Evolutionary conservation across 35 echinoderm and acorn worm genomes (phyloP), one percentile per base, ranked within the genome.

Genomic region (Ophioderma brevispina): DNA sequence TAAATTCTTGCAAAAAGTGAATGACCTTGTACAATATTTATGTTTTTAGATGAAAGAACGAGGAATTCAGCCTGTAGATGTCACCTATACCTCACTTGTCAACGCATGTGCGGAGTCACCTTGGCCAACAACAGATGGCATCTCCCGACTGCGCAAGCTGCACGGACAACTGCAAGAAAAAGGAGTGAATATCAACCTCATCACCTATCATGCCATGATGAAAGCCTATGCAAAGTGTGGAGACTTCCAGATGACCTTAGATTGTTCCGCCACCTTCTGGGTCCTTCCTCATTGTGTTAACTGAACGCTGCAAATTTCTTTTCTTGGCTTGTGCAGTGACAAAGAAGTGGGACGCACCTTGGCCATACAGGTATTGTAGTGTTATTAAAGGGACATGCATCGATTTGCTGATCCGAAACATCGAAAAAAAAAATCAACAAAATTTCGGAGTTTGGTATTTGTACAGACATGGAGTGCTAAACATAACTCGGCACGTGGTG

Each of bases 191-290:
- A 88, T 98, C 0, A 98, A 98, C 81, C 89, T 91, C 36, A 94
- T 99, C 37, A 99, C 93, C 37, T 84, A 95, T 42, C 97, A 92
- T 77, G 82, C 97, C 13, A 90, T 99, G 90, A 99, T 99, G 41
- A 99, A 99, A 88, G 97, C 97, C 14, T 99, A 95, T 76, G 93
- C 93, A 15, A 95, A 95, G 87, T 99, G 97, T 40, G 97, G 97
- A 36, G 97, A 99, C 76, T 35, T 99, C 75, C 56, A 90, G 31
- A 80, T 80, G 55, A 87, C 97, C 40, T 95, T 95, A 79, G 38
- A 95, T 77, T 95, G 23, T 99, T 99, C 40, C 81, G 85, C 36
- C 82, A 99, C 76, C 93, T 99, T 38, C 35, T 99, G 28, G 40
- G 40, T 13, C 87, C 97, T 46, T 87, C 91, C 13, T 18, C 80